phyloP scores from a whole-genome alignment of 1,140 invertebrate genomes.

The Drosophila albomicans region DNA sequence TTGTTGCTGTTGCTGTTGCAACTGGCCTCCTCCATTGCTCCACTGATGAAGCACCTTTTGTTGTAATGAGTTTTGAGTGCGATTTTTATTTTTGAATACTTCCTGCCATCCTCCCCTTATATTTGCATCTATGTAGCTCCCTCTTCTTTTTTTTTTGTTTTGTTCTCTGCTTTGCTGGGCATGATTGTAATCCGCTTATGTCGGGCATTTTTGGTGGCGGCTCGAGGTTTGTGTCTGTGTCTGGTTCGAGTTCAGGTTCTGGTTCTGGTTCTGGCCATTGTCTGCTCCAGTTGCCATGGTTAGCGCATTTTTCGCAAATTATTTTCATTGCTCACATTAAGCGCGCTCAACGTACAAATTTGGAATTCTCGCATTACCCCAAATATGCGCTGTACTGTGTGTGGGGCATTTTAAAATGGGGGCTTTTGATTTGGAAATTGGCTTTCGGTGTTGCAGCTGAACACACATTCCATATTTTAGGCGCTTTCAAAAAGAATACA shows the following conservation, averaged over 20 bases:
- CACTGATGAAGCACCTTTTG: slow-evolving; percentile 79
- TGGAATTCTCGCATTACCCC: neutral
- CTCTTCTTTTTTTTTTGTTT: slow-evolving; percentile 8
- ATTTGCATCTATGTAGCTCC: neutral
- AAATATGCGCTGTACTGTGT: slow-evolving; percentile 5
- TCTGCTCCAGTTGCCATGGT: slow-evolving; percentile 52
- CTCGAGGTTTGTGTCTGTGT: neutral
- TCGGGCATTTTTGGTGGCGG: slow-evolving; percentile 17
- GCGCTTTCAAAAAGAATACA: too few relatives aligned
- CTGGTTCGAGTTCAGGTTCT: neutral
- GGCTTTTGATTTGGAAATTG: too few relatives aligned
- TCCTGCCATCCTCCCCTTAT: slow-evolving; percentile 15
- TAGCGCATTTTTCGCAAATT: slow-evolving; percentile 20
- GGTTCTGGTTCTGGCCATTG: slow-evolving; percentile 22
- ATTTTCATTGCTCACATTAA: slow-evolving; percentile 33
- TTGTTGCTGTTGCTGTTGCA: slow-evolving; percentile 5
- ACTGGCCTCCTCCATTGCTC: slow-evolving; percentile 5
- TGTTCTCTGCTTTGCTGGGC: neutral
- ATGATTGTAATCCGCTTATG: slow-evolving; percentile 73
- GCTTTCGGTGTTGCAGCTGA: too few relatives aligned
- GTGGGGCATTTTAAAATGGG: too few relatives aligned
- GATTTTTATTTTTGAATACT: slow-evolving; percentile 70
- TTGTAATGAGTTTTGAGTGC: slow-evolving; percentile 81
- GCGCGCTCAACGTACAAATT: slow-evolving; percentile 4
- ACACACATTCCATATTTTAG: too few relatives aligned